A percentile compares a stretch with the other conserved stretches of the same genome.
Evolutionary conservation across 2,113 vertebrate species (phyloP).

Genomic region (Mastomys natalensis): DNA sequence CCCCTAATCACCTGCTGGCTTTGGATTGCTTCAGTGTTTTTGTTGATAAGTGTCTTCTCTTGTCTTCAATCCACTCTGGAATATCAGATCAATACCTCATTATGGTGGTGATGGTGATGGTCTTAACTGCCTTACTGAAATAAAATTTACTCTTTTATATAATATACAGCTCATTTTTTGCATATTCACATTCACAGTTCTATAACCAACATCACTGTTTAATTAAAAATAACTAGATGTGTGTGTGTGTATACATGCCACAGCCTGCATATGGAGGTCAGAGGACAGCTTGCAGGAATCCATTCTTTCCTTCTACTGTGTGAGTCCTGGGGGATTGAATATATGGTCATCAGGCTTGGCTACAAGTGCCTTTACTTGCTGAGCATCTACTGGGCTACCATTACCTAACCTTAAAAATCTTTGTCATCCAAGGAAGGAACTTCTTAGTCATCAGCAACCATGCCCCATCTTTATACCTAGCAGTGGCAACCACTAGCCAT

Average conservation of each 20-base stretch:
- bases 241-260: background rate
- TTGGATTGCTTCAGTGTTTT: background rate
- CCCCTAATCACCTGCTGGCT: background rate
- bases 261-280: background rate
- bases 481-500: background rate
- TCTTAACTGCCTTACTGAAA: background rate
- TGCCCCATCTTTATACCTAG: background rate
- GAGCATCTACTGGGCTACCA: background rate
- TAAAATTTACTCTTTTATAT: background rate
- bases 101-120: background rate
- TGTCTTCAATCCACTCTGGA: background rate
- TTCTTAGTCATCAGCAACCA: background rate
- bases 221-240: background rate
- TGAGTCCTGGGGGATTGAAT: background rate
- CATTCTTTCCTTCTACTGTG: background rate
- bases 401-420: background rate
- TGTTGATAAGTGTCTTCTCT: background rate
- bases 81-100: background rate
- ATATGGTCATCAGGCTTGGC: background rate
- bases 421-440: constrained; percentile 3
- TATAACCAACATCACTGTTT: background rate
- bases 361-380: no score
- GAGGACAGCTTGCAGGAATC: background rate
- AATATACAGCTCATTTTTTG: background rate
- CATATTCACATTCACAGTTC: background rate